Percentiles rank a stretch among this genome's conserved stretches.
These are phyloP conservation scores for Callorhinus ursinus DNA, from an alignment of 2,113 vertebrate genomes.

Conservation along the genomic window DNA sequence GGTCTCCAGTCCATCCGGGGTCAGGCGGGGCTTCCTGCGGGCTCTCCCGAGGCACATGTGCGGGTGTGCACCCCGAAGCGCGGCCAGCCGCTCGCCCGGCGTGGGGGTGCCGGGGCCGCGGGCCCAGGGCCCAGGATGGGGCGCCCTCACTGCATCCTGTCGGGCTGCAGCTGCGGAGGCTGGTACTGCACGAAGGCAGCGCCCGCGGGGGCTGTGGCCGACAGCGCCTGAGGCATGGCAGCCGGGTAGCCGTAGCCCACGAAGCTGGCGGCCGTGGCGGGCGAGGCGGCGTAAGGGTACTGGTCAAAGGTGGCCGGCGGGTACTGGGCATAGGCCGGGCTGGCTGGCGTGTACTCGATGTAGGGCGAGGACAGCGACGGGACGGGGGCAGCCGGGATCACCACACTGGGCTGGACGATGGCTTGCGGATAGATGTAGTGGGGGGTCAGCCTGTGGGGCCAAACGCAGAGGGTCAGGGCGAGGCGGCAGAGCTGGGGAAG, in stretches of 20 bases:
- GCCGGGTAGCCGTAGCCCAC: conserved; percentile 90
- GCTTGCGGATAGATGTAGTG: conserved; percentile 94
- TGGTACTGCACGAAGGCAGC: conserved; percentile 93
- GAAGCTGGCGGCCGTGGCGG: conserved; percentile 89
- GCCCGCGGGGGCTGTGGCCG: conserved; percentile 81
- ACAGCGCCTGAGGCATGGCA: conserved; percentile 84
- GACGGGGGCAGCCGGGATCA: conserved; percentile 91
- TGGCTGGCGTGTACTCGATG: conserved; percentile 91
- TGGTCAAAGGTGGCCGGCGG: conserved; percentile 93
- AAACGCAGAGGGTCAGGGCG: conserved; percentile 53
- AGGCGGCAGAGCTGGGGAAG: not conserved
- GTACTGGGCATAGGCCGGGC: conserved; percentile 92
- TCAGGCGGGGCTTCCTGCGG: not conserved
- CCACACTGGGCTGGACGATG: conserved; percentile 93
- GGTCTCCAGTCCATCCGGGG: not conserved
- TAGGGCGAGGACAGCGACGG: conserved; percentile 91
- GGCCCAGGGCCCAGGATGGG: rapidly evolving
- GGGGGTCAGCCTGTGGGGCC: conserved; percentile 90
- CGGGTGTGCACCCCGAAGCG: not conserved
- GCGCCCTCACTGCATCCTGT: conserved; percentile 92
- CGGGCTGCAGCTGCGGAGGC: conserved; percentile 93
- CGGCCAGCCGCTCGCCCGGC: not conserved
- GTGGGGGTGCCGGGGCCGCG: rapidly evolving
- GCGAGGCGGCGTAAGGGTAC: conserved; percentile 94
- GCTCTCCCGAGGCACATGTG: not conserved